phyloP scores from a whole-genome alignment of 2,797 vertebrate genomes.

The Pachyuromys duprasi region DNA sequence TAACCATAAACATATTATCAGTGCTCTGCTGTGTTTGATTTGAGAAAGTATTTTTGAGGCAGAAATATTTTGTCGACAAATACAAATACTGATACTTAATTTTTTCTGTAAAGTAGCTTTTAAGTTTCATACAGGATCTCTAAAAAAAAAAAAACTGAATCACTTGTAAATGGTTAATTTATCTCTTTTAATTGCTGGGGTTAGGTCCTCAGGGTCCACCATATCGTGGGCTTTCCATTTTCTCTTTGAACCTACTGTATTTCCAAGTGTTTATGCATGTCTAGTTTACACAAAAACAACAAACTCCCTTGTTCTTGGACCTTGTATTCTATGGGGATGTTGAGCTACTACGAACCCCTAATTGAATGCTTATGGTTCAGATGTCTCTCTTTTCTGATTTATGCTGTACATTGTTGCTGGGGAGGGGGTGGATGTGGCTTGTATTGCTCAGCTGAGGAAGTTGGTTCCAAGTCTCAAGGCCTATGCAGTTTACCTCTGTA shows the following conservation, averaged over 20 bases:
- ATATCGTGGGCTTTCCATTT: background rate
- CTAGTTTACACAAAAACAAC: background rate
- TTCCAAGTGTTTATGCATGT: background rate
- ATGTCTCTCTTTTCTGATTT: background rate
- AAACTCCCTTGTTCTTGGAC: background rate
- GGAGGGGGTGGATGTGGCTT: background rate
- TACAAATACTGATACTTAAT: background rate
- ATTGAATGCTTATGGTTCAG: background rate
- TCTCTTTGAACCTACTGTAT: background rate
- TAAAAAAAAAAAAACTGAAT: background rate
- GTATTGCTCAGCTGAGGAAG: constrained; percentile 10
- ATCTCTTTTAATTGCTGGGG: background rate
- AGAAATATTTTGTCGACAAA: background rate
- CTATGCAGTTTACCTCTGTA: background rate
- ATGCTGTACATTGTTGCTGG: background rate
- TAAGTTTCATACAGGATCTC: background rate
- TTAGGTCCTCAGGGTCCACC: background rate
- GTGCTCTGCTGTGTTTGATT: background rate
- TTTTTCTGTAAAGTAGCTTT: background rate
- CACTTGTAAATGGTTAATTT: background rate
- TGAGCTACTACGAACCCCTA: background rate
- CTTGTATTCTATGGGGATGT: background rate
- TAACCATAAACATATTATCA: background rate
- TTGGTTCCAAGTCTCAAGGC: constrained; percentile 4
- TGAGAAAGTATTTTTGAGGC: constrained; percentile 18